phyloP scores from a whole-genome alignment of 2,797 vertebrate genomes.

The Trachops cirrhosus region DNA sequence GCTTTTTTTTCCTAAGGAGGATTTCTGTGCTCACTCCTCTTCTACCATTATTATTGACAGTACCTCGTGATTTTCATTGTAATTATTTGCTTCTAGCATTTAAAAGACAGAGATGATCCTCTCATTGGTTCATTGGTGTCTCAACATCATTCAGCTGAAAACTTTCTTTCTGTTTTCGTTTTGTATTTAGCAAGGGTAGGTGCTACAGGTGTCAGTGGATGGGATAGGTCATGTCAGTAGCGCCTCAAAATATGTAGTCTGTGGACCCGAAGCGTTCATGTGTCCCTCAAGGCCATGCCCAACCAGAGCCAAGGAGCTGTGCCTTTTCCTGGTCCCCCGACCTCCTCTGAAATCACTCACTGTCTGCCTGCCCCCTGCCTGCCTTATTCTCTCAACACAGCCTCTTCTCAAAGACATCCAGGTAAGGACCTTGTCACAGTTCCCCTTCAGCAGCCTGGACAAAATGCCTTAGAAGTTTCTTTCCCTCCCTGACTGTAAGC shows the following conservation, averaged over 20 bases:
- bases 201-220: not conserved
- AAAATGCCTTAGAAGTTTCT: not conserved
- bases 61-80: not conserved
- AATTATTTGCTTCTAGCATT: not conserved
- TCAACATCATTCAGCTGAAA: not conserved
- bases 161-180: not conserved
- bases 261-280: not conserved
- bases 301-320: not conserved
- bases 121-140: not conserved
- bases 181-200: not conserved
- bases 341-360: not conserved
- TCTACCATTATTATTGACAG: not conserved
- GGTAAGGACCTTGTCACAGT: not conserved
- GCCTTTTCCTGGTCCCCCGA: not conserved
- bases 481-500: not conserved
- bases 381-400: not conserved
- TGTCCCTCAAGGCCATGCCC: not conserved
- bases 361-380: not conserved
- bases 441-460: not conserved
- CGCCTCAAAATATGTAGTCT: not conserved
- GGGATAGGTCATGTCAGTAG: not conserved
- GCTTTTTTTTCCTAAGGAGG: not conserved
- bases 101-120: not conserved
- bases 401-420: slow-evolving; percentile 11
- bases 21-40: not conserved